Percentiles rank a stretch among this genome's conserved stretches.
Evolutionary conservation across 2,888 invertebrate genomes (phyloP).

Genomic region (Orthosia gothica): DNA sequence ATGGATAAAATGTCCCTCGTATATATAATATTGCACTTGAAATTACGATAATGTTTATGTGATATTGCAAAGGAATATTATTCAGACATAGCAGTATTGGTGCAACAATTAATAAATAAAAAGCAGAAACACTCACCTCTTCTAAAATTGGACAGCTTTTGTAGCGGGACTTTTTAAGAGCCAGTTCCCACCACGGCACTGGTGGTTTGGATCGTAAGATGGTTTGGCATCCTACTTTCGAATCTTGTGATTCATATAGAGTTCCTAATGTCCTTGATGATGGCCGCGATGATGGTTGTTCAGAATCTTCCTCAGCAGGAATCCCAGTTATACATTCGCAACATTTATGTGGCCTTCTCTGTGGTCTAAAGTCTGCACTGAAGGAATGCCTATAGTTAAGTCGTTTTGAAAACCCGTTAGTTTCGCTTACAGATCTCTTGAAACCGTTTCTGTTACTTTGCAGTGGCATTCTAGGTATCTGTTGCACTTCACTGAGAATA

Average conservation of each 20-base stretch:
- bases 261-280: constrained; percentile 87
- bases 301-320: constrained; percentile 82
- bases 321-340: constrained; percentile 90
- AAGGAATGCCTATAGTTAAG: constrained; percentile 90
- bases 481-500: constrained; percentile 85
- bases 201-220: constrained; percentile 93
- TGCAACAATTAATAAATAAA: constrained; percentile 16
- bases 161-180: constrained; percentile 95
- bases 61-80: neutral
- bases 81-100: neutral
- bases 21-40: neutral
- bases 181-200: constrained; percentile 97
- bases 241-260: constrained; percentile 91
- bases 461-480: constrained; percentile 87
- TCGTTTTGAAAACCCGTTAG: constrained; percentile 87
- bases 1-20: neutral
- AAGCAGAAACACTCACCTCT: constrained; percentile 86
- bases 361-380: constrained; percentile 86
- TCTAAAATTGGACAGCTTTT: constrained; percentile 96
- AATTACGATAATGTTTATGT: neutral
- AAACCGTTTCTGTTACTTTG: constrained; percentile 88
- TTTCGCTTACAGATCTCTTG: constrained; percentile 88
- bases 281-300: constrained; percentile 79
- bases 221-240: constrained; percentile 93
- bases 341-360: constrained; percentile 88